Evolutionary conservation across 2,888 invertebrate genomes (phyloP), one percentile per base, ranked within the genome.

Genomic region (Papilio gigon): DNA sequence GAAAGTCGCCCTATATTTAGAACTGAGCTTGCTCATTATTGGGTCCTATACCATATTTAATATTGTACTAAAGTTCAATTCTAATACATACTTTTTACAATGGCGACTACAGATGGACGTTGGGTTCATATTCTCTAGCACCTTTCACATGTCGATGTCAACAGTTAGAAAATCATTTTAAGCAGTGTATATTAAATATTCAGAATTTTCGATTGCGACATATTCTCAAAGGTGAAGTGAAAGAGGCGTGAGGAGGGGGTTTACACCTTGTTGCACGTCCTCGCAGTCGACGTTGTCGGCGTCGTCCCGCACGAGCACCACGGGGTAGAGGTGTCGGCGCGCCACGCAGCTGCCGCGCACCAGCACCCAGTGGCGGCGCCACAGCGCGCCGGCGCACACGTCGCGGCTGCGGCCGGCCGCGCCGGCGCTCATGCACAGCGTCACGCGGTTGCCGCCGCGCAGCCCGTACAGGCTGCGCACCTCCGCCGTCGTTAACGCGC

Each of bases 301-400:
- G 27, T 25, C 11, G 30, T 61, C 42, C n/a, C 62, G 42, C 12
- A 70, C 40, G 22, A 64, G n/a, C 8, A 59, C 35, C 2, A 62
- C 63, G 17, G 40, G 62, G 25, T 47, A 56, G 65, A 69, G 37
- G 27, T 67, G 40, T 22, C 50, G 59, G 8, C 22, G 40, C 25
- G 37, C 44, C 20, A 75, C 14, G 68, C 77, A 77, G 50, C 71
- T 72, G 63, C 69, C 70, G 4, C 58, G 61, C 58, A 70, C 64
- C 12, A 76, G 65, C 20, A 73, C 50, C 75, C 75, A 74, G 59
- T 70, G 60, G 3, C 65, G 68, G 14, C 61, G 64, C 75, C 74
- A 74, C 22, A 73, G 25, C n/a, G 70, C 72, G 62, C 74, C 77
- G 22, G 47, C 60, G 71, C 76, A 76, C 14, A 58, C 47, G 27